Evolutionary conservation across 1,140 invertebrate species (phyloP).

Genomic region (Drosophila quadrilineata): DNA sequence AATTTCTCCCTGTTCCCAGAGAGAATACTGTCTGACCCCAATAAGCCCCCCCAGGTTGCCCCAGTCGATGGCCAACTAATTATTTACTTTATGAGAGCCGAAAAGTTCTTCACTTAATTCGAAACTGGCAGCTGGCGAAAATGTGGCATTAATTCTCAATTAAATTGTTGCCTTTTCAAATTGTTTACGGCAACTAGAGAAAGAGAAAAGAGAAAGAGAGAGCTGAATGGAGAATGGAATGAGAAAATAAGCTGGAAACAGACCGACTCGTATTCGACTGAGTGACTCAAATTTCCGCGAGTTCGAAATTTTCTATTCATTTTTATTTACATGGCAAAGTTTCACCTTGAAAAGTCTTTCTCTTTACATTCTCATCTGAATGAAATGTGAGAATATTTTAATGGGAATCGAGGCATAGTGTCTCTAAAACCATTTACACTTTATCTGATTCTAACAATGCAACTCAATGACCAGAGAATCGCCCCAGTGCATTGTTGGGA

Average conservation of each 20-base stretch:
- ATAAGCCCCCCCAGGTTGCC: background rate
- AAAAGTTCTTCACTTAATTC: slow-evolving; percentile 22
- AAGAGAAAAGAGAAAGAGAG: background rate
- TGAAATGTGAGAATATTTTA: background rate
- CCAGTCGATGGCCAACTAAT: slow-evolving; percentile 22
- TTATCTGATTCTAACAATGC: slow-evolving; percentile 12
- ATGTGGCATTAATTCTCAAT: slow-evolving; percentile 37
- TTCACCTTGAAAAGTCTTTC: background rate
- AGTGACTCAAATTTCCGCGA: slow-evolving; percentile 18
- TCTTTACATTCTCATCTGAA: no score
- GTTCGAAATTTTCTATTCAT: slow-evolving; percentile 12
- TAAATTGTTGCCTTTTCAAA: slow-evolving; percentile 26
- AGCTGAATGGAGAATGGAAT: no score
- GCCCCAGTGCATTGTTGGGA: no score
- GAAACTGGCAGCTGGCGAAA: slow-evolving; percentile 29
- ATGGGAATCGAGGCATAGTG: slow-evolving; percentile 12
- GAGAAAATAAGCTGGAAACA: no score
- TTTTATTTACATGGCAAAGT: slow-evolving; percentile 5
- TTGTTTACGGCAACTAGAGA: slow-evolving; percentile 20
- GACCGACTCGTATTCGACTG: background rate
- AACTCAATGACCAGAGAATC: no score
- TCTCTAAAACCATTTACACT: background rate
- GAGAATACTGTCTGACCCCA: background rate
- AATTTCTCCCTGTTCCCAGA: background rate
- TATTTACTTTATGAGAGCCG: slow-evolving; percentile 18